A percentile compares a stretch with the other conserved stretches of the same genome.
Conservation (phyloP, 2,797 vertebrate genomes). For the Craterocephalus amniculus region DNA sequence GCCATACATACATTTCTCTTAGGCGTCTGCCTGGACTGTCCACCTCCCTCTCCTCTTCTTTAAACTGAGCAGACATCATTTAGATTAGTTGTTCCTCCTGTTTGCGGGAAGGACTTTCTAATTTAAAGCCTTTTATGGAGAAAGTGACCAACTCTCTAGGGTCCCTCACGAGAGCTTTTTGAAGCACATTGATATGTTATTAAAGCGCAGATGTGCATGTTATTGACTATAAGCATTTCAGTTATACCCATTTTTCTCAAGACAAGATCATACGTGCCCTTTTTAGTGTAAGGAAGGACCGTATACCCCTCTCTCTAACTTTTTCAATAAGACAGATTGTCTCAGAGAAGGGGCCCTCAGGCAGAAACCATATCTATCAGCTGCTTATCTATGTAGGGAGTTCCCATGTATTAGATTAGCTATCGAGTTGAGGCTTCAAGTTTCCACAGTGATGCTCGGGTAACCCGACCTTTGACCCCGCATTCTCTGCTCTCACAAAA, state of each 20-base stretch:
- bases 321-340: neutral
- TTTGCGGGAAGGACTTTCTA: constrained; percentile 17
- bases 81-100: constrained; percentile 3
- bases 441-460: constrained; percentile 18
- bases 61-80: neutral
- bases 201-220: neutral
- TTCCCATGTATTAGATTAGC: constrained; percentile 1
- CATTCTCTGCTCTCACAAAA: constrained; percentile 22
- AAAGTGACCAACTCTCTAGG: constrained; percentile 21
- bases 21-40: constrained; percentile 15
- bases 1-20: constrained; percentile 35
- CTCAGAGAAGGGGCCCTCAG: neutral
- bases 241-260: neutral
- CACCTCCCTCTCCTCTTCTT: constrained; percentile 5
- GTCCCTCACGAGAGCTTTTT: constrained; percentile 2
- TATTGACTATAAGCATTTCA: neutral
- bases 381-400: constrained; percentile 1
- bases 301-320: neutral
- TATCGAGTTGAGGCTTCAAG: neutral
- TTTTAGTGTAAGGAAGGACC: neutral
- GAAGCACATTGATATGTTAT: neutral
- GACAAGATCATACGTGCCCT: neutral
- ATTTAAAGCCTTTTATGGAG: constrained; percentile 16
- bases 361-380: neutral
- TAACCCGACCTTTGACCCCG: constrained; percentile 52